These are phyloP conservation scores for Chromis chromis DNA, from an alignment of 2,797 vertebrate genomes.

Conservation along the genomic window DNA sequence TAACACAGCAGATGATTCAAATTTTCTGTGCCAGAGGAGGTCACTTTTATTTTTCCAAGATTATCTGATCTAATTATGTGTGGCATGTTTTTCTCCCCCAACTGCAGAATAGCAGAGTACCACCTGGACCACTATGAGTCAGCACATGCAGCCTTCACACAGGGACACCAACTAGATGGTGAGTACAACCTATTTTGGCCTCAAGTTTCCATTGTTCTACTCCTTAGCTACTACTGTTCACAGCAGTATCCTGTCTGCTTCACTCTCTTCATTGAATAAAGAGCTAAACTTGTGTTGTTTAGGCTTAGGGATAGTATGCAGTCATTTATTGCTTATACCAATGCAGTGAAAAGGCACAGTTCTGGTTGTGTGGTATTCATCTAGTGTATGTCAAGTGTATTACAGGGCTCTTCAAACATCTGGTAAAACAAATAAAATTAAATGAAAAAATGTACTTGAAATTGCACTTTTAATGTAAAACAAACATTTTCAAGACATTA, in stretches of 20 bases:
- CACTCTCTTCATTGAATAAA: constrained; percentile 16
- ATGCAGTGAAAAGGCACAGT: not conserved
- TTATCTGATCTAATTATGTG: constrained; percentile 21
- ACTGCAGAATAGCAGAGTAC: constrained; percentile 93
- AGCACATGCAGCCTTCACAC: constrained; percentile 89
- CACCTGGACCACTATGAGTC: constrained; percentile 89
- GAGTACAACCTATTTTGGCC: constrained; percentile 76
- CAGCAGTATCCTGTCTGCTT: constrained; percentile 40
- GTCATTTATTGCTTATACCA: not conserved
- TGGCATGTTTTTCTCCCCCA: constrained; percentile 32
- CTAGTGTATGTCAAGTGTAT: not conserved
- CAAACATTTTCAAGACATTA: no score
- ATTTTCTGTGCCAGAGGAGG: constrained; percentile 1
- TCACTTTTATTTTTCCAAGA: constrained; percentile 18
- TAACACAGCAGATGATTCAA: not conserved
- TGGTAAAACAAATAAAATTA: no score
- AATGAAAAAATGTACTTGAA: no score
- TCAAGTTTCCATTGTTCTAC: constrained; percentile 28
- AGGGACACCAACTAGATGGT: constrained; percentile 91
- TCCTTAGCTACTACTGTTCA: constrained; percentile 22
- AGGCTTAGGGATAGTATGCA: constrained; percentile 7
- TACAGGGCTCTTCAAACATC: not conserved
- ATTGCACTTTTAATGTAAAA: no score
- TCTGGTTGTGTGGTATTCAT: not conserved
- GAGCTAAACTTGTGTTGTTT: constrained; percentile 8